Evolutionary conservation across 2,113 vertebrate genomes (phyloP), one percentile per base, ranked within the genome.

Genomic region (Tinamus guttatus): DNA sequence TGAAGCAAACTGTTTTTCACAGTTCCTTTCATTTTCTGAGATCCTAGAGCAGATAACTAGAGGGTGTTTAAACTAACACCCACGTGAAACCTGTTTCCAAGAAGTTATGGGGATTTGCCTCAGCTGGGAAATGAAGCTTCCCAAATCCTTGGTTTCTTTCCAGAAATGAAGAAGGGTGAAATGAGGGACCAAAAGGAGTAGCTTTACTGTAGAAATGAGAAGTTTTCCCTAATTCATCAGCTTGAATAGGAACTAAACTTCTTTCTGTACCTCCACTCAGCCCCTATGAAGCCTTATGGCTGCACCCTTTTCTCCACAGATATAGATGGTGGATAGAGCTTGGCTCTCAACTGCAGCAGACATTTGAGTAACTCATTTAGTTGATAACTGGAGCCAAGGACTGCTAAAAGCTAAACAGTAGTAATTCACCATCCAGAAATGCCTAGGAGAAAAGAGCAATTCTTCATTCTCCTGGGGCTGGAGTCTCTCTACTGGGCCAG

Each of bases 1-100:
- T 73, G 63, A 96, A 94, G 81, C 91, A 95, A 93, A 89, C 69
- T 20, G 12, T 38, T 34, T 92, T 75, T 58, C 54, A 56, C 56
- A 71, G 69, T 88, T 52, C 67, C 69, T 79, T 90, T 36, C 47
- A 89, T 71, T 92, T 92, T 92, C 73, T 81, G 65, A 71, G 69
- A 84, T 89, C 47, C 52, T 41, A 41, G 25, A 13, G 16, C 28
- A 93, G 91, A 75, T 67, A 94, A 71, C 90, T 19, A 13, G 19
- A 1, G 11, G 3, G 21, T 52, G 41, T 84, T 93, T 78, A 64
- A 70, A 64, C 30, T 63, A 24, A 64, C 25, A 5, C 17, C 65
- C 74, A 47, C 5, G 36, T 38, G 36, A 92, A 83, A 78, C 7
- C 2, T 2, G 3, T 6, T 93, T 86, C 69, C 86, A 60, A 56